phyloP scores from a whole-genome alignment of 2,888 invertebrate genomes.

The Diadegma fenestrale region DNA sequence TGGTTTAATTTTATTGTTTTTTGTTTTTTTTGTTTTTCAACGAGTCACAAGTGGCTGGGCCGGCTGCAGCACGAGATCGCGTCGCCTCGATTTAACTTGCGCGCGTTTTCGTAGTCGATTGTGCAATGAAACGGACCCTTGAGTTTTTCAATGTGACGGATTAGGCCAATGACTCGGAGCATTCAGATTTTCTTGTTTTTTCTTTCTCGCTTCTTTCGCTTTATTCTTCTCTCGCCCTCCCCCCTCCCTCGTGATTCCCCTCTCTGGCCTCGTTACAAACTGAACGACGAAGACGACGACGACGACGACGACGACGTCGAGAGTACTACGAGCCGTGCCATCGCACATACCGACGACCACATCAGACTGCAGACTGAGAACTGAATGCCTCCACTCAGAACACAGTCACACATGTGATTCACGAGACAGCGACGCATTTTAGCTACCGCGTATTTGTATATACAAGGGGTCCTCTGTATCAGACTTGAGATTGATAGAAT shows the following conservation, averaged over 20 bases:
- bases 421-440: constrained; percentile 63
- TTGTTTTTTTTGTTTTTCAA: not conserved
- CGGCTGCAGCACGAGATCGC: not conserved
- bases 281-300: constrained; percentile 40
- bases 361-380: constrained; percentile 60
- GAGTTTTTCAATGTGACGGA: constrained; percentile 41
- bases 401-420: constrained; percentile 69
- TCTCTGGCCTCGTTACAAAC: constrained; percentile 26
- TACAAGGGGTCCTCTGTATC: constrained; percentile 13
- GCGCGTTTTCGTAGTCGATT: constrained; percentile 30
- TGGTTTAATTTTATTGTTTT: too few relatives aligned
- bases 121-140: constrained; percentile 26
- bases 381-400: constrained; percentile 67
- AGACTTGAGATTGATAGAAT: constrained; percentile 4
- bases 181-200: constrained; percentile 42
- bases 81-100: not conserved
- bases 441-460: constrained; percentile 12
- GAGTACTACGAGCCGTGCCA: constrained; percentile 35
- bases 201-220: not conserved
- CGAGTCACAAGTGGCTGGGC: not conserved
- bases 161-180: constrained; percentile 54
- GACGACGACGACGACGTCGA: constrained; percentile 41
- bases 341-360: constrained; percentile 51
- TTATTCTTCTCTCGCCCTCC: not conserved
- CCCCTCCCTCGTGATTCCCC: not conserved